Evolutionary conservation across 2,888 invertebrate genomes (phyloP), one percentile per base, ranked within the genome.

Genomic region (Nebria salina): DNA sequence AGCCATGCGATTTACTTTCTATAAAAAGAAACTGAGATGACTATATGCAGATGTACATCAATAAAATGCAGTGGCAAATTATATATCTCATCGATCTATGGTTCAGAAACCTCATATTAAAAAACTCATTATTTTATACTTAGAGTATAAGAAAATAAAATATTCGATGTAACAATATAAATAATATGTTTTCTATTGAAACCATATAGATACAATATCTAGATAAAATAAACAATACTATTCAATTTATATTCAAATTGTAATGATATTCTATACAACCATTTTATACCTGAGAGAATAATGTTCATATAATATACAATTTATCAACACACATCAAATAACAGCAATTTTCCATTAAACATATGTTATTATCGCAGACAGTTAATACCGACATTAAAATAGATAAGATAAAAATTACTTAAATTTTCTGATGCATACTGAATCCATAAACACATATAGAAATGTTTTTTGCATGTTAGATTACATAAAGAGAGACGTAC

Each of bases 391-490:
- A 54, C 13, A 54, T 70, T 5, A 70, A 70, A 70, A 68, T 26
- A 70, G 11, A 70, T 20, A 20, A 20, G 70, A 7, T 8, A 11
- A 11, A 54, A 8, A 54, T 54, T 54, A 54, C 13, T 54, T 54
- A 2, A 13, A 54, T 54, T 54, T 54, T 54, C 2, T 54, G 54
- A 54, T 54, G 8, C 8, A 54, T 26, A 26, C 68, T 34, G 5
- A 34, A 34, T 34, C 20, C 5, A 68, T 34, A 34, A 34, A 34
- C 68, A 26, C n/a, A 68, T 68, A 68, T 68, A n/a, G 68, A 68
- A 68, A 68, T 68, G 13, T 68, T 68, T 68, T 13, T 73, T 73
- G 43, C 42, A 26, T n/a, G 73, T 11, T 15, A 42, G 73, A 73
- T 73, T 73, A 73, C 43, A 9, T 26, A 15, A 73, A 15, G 73